A percentile compares a stretch with the other conserved stretches of the same genome.
Conservation (phyloP, 2,113 vertebrate species). For the Acrocephalus kingi region DNA sequence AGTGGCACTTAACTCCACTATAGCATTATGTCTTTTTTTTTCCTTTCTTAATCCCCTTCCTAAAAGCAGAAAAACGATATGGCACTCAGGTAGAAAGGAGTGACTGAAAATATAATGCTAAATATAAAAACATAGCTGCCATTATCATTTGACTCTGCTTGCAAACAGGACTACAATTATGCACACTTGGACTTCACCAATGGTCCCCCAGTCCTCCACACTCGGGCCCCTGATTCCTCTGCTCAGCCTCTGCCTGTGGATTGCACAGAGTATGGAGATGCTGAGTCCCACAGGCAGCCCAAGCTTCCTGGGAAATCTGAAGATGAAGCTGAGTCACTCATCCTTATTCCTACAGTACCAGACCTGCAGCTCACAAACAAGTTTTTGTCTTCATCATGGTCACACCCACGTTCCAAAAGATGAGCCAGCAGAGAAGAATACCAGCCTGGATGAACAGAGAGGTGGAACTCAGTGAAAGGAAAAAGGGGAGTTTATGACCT, state of each 20-base stretch:
- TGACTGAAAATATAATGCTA: slow-evolving; percentile 63
- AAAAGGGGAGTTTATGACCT: not conserved
- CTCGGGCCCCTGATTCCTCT: not conserved
- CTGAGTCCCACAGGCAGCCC: not conserved
- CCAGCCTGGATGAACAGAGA: not conserved
- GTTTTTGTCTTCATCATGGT: not conserved
- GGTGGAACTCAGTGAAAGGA: not conserved
- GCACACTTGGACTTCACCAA: not conserved
- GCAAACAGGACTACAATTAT: slow-evolving; percentile 30
- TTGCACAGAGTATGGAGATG: fast-evolving
- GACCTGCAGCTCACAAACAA: not conserved
- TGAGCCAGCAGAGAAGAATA: not conserved
- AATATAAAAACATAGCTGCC: slow-evolving; percentile 63
- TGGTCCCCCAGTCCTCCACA: not conserved
- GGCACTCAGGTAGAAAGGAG: slow-evolving; percentile 36
- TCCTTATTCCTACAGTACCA: not conserved
- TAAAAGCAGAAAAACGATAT: slow-evolving; percentile 72
- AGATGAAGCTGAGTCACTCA: fast-evolving
- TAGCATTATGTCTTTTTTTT: slow-evolving; percentile 62
- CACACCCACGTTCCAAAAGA: not conserved
- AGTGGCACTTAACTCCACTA: slow-evolving; percentile 68
- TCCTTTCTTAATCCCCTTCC: slow-evolving; percentile 70
- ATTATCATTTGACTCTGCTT: slow-evolving; percentile 44
- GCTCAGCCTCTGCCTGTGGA: not conserved
- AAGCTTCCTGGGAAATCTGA: not conserved